phyloP scores from a whole-genome alignment of 2,888 invertebrate species.

The Cryptocephalus moraei region DNA sequence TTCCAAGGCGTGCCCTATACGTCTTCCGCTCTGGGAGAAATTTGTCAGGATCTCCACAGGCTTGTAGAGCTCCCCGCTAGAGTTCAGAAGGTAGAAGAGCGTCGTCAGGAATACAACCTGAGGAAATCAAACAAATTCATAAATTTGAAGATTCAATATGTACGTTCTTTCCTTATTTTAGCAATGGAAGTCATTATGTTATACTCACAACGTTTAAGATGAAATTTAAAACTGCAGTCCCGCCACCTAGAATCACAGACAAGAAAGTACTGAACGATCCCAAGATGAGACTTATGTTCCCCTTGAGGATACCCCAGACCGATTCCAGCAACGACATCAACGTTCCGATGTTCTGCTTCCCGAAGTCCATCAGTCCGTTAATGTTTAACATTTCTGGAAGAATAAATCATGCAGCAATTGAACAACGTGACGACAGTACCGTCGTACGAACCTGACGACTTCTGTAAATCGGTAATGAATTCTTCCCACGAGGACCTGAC shows the following conservation, averaged over 20 bases:
- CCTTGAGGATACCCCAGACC: slow-evolving; percentile 82
- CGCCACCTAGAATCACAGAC: slow-evolving; percentile 78
- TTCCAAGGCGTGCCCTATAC: slow-evolving; percentile 74
- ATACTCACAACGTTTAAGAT: slow-evolving; percentile 65
- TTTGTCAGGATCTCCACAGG: slow-evolving; percentile 82
- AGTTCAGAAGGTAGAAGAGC: slow-evolving; percentile 87
- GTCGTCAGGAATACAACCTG: slow-evolving; percentile 96
- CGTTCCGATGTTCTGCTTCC: slow-evolving; percentile 83
- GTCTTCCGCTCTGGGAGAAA: slow-evolving; percentile 68
- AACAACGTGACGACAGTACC: background rate
- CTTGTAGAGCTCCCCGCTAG: slow-evolving; percentile 78
- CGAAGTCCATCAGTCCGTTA: slow-evolving; percentile 66
- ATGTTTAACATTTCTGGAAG: slow-evolving; percentile 59
- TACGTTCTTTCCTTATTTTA: too few relatives aligned
- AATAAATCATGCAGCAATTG: background rate
- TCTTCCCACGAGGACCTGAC: slow-evolving; percentile 63
- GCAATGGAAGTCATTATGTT: too few relatives aligned
- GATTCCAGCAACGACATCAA: slow-evolving; percentile 78
- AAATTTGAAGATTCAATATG: too few relatives aligned
- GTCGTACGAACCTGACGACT: slow-evolving; percentile 54
- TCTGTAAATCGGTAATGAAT: slow-evolving; percentile 60
- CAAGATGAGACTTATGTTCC: slow-evolving; percentile 79
- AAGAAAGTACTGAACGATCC: slow-evolving; percentile 79
- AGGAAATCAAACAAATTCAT: slow-evolving; percentile 14
- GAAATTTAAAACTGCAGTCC: slow-evolving; percentile 83